Base-by-base conservation (phyloP, 2,797 vertebrate species). In the Helicolenus hilgendorfi region DNA sequence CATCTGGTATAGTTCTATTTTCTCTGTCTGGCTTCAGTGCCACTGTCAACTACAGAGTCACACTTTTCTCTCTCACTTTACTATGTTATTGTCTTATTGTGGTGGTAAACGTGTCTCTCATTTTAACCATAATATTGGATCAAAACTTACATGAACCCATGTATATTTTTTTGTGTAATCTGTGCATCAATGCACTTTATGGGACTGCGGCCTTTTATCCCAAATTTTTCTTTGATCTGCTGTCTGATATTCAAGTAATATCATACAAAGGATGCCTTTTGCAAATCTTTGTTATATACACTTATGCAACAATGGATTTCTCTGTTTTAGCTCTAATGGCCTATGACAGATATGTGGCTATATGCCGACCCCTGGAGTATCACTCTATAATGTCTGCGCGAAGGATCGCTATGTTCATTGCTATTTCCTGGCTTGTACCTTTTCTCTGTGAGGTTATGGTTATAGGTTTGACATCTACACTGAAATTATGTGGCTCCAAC, bases 261-360 rank as follows among this genome's bases (percentile, higher is more conserved):
- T 92, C 94, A 11, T 89, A 91, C 62, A 0, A 3, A 1, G 83
- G 84, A 33, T 88, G 94, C 45, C 2, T 91, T n/a, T 24, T 92
- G 41, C 91, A 94, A 35, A 4, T 90, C 5, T 94, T 76, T 87
- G 79, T 86, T 1, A 73, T 95, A 20, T 92, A 95, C 41, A 77
- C 76, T 5, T 87, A 75, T 58, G 59, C 60, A 73, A 72, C 11
- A 2, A 75, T 62, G 8, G 94, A 96, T 7, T 89, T 64, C 14
- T 91, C 92, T 27, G 6, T 83, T 62, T 29, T 94, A 8, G 81
- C 79, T 13, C 20, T 94, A 5, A 96, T 96, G 91, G 83, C 94
- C 7, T 96, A 90, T 79, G 95, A 96, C 74, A 85, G 95, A 82
- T 95, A 90, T 63, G 68, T 94, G 70, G 95, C 94, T 0, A 92